phyloP scores from a whole-genome alignment of 1,140 invertebrate species.

The Drosophila pruinosa region DNA sequence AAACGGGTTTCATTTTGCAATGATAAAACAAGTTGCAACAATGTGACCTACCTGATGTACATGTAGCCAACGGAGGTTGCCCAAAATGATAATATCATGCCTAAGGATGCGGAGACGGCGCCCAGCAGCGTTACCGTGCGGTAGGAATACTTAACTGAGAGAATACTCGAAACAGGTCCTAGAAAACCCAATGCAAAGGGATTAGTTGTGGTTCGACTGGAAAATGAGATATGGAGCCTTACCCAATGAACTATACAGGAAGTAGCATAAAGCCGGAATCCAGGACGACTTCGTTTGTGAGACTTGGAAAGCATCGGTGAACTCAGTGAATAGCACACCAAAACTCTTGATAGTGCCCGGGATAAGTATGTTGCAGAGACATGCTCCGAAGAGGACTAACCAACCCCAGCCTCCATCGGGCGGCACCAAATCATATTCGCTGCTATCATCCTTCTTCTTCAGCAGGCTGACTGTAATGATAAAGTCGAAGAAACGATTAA shows the following conservation, averaged over 20 bases:
- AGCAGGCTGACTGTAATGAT: conserved; percentile 55
- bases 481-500: background rate
- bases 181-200: conserved; percentile 29
- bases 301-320: conserved; percentile 89
- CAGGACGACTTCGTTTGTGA: conserved; percentile 89
- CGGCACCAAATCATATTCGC: conserved; percentile 84
- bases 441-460: conserved; percentile 70
- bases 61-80: conserved; percentile 90
- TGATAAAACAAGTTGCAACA: no score
- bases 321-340: conserved; percentile 91
- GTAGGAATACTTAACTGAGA: conserved; percentile 95
- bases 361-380: conserved; percentile 91
- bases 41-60: conserved; percentile 87
- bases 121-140: conserved; percentile 94
- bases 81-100: conserved; percentile 93
- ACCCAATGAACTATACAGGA: conserved; percentile 93
- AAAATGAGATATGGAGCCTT: background rate
- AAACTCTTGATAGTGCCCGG: conserved; percentile 94
- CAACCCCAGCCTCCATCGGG: conserved; percentile 92
- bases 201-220: background rate
- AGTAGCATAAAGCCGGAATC: conserved; percentile 93
- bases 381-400: conserved; percentile 91
- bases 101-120: conserved; percentile 90
- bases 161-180: conserved; percentile 94
- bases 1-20: no score